Conservation (phyloP, 2,113 vertebrate genomes). For the Pseudorasbora parva region DNA sequence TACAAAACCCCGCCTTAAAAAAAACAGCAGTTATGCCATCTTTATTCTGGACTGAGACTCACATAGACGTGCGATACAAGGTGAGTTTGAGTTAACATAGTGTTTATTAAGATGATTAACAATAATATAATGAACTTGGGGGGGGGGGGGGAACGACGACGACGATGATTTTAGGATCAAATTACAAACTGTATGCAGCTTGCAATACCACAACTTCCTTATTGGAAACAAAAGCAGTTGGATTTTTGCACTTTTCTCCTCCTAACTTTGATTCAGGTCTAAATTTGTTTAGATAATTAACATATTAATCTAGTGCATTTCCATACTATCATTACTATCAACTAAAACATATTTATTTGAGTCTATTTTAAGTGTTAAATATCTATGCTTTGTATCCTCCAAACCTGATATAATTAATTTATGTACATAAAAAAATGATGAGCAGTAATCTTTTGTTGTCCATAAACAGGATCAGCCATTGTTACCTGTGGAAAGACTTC, state of each 20-base stretch:
- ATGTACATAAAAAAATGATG: not conserved
- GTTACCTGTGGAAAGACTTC: conserved; percentile 23
- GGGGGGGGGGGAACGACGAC: no score
- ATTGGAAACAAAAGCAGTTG: not conserved
- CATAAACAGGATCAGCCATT: not conserved
- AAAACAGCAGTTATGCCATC: not conserved
- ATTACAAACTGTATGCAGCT: not conserved
- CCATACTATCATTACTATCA: not conserved
- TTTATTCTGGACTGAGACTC: not conserved
- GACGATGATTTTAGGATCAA: no score
- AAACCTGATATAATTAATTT: not conserved
- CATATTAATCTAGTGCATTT: not conserved
- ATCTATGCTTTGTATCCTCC: not conserved
- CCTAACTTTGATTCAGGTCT: no score
- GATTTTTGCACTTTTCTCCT: not conserved
- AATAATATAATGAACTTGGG: not conserved
- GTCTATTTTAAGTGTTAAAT: not conserved
- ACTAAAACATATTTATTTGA: not conserved
- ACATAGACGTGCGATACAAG: not conserved
- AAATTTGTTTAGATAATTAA: not conserved
- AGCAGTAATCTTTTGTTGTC: not conserved
- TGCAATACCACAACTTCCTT: not conserved
- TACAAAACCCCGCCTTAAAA: not conserved
- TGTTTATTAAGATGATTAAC: not conserved
- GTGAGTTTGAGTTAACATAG: not conserved